These are phyloP conservation scores for Platerodrilus igneus DNA, from an alignment of 2,888 invertebrate species.

Conservation along the genomic window DNA sequence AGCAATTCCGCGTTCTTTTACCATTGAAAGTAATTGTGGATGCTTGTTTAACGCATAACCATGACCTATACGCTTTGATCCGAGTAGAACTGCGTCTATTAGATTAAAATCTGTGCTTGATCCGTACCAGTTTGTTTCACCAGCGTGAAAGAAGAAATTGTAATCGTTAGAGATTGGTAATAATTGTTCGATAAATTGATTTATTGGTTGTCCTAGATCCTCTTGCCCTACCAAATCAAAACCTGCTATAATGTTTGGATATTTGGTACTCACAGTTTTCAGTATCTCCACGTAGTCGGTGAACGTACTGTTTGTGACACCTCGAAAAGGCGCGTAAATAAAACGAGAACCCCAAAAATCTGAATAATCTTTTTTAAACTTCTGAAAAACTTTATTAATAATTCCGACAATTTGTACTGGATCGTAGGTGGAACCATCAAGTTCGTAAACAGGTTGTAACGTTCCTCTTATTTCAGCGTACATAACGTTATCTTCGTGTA, in stretches of 20 bases:
- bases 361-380: conserved; percentile 57
- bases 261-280: conserved; percentile 43
- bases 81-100: conserved; percentile 66
- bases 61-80: conserved; percentile 55
- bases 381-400: conserved; percentile 54
- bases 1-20: conserved; percentile 59
- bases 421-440: conserved; percentile 57
- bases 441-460: conserved; percentile 60
- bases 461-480: conserved; percentile 66
- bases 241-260: conserved; percentile 66
- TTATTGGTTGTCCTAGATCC: conserved; percentile 62
- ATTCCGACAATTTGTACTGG: conserved; percentile 55
- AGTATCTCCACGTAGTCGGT: conserved; percentile 41
- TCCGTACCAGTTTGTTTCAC: conserved; percentile 74
- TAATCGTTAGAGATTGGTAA: conserved; percentile 20
- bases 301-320: conserved; percentile 45
- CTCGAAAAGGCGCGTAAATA: conserved; percentile 62
- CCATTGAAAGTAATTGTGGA: conserved; percentile 57
- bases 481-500: conserved; percentile 63
- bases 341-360: conserved; percentile 65
- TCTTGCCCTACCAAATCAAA: conserved; percentile 81
- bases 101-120: conserved; percentile 64
- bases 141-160: conserved; percentile 45
- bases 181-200: conserved; percentile 56
- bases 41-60: conserved; percentile 71